Base-by-base conservation (phyloP, 2,888 invertebrate species). In the Agrochola circellaris region DNA sequence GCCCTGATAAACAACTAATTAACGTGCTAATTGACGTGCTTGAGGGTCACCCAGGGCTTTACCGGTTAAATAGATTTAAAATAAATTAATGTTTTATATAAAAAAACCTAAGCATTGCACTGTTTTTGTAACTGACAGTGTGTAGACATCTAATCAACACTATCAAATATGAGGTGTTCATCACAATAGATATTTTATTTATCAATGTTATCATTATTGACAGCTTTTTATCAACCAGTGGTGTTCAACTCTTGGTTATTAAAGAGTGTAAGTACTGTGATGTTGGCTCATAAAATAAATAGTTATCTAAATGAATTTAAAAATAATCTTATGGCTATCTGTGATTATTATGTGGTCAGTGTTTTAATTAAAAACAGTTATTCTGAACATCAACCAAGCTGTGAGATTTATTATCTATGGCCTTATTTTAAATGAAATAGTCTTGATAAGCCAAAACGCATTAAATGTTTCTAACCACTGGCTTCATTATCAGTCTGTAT, bases 141-240 rank as follows among this genome's bases (percentile, higher is more conserved):
- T 73, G 23, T n/a, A 17, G 13, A 66, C 45, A 45, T 61, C 15
- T 83, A 73, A 73, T 78, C 61, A 56, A 38, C 20, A 61, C 56
- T 78, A 83, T 82, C 84, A 79, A 45, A 58, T 76, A 78, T 70
- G 74, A 79, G 64, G 30, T 72, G 79, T 77, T 68, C 45, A 73
- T 80, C 84, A 85, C 56, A 65, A 45, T 78, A 76, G 45, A 81
- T 87, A 87, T 81, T 79, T 85, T 88, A 89, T 79, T 85, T 88
- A 89, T 89, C 84, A 77, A 62, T 77, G 26, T 71, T 87, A 87
- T 84, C 87, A 77, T 26, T 42, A 79, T 82, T 89, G 88, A 89
- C 88, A 88, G 80, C 73, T 85, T 71, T 72, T 79, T 93, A 92
- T 93, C 92, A 87, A 80, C 6, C 89, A 90, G 92, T 70, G 75